Percentiles rank a stretch among this genome's conserved stretches.
Evolutionary conservation across 2,113 vertebrate species (phyloP).

Genomic region (Gavialis gangeticus): DNA sequence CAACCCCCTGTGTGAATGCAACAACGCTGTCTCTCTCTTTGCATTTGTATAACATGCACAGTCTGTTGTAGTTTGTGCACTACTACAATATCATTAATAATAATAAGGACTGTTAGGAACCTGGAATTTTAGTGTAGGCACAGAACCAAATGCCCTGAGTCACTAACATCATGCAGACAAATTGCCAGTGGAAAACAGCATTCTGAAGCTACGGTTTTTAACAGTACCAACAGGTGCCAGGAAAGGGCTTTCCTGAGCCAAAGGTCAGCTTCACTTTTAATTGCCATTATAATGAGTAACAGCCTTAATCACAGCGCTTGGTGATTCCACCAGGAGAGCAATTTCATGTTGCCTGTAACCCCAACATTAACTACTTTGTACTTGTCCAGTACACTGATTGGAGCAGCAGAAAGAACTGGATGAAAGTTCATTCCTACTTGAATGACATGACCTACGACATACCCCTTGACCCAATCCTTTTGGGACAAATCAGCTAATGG

Average conservation of each 20-base stretch:
- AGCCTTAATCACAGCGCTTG: neutral
- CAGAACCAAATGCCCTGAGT: neutral
- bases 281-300: slow-evolving; percentile 17
- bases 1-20: too few species aligned
- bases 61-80: neutral
- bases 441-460: neutral
- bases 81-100: neutral
- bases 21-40: neutral
- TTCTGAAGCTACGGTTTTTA: neutral
- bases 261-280: slow-evolving; percentile 22
- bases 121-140: neutral
- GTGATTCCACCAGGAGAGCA: slow-evolving; percentile 11
- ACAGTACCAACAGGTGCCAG: neutral
- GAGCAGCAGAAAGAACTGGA: neutral
- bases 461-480: neutral
- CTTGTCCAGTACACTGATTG: neutral
- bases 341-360: neutral
- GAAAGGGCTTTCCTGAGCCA: slow-evolving; percentile 3
- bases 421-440: slow-evolving; percentile 18
- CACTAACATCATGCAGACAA: neutral
- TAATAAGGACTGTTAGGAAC: neutral
- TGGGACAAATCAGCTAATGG: neutral
- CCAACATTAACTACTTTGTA: neutral
- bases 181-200: neutral
- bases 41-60: neutral